Evolutionary conservation across 2,797 vertebrate genomes (phyloP).

Genomic region (Morus bassanus): DNA sequence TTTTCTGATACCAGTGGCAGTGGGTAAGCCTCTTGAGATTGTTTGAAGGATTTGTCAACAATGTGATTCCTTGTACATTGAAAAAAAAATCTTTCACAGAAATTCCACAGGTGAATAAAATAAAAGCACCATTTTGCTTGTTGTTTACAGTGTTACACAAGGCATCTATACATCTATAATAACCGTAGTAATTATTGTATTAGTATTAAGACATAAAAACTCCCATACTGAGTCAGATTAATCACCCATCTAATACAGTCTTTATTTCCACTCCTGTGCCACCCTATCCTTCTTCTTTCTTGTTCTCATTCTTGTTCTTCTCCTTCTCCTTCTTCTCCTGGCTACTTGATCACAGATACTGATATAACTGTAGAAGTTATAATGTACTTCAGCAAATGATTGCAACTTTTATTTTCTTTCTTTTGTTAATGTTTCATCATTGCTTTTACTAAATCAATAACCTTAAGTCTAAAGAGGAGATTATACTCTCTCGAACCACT

Average conservation of each 20-base stretch:
- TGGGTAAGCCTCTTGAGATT: not conserved
- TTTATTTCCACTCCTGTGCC: not conserved
- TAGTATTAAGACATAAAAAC: not conserved
- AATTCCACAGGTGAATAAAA: not conserved
- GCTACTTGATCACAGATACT: not conserved
- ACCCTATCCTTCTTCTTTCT: not conserved
- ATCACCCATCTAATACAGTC: not conserved
- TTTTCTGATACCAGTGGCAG: not conserved
- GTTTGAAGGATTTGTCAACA: not conserved
- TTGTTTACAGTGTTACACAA: not conserved
- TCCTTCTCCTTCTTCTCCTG: not conserved
- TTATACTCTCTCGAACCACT: not conserved
- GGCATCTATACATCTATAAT: not conserved
- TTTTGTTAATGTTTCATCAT: not conserved
- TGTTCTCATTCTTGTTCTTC: not conserved
- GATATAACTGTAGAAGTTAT: not conserved
- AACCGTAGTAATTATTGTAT: not conserved
- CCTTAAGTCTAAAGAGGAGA: not conserved
- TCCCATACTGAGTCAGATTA: not conserved
- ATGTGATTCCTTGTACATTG: not conserved
- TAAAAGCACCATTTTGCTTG: not conserved
- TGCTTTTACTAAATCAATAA: not conserved
- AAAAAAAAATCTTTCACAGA: not conserved
- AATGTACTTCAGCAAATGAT: not conserved
- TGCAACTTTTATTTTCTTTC: not conserved